A percentile compares a stretch with the other conserved stretches of the same genome.
Conservation (phyloP, 2,888 invertebrate genomes). For the Yponomeuta plumbellus region DNA sequence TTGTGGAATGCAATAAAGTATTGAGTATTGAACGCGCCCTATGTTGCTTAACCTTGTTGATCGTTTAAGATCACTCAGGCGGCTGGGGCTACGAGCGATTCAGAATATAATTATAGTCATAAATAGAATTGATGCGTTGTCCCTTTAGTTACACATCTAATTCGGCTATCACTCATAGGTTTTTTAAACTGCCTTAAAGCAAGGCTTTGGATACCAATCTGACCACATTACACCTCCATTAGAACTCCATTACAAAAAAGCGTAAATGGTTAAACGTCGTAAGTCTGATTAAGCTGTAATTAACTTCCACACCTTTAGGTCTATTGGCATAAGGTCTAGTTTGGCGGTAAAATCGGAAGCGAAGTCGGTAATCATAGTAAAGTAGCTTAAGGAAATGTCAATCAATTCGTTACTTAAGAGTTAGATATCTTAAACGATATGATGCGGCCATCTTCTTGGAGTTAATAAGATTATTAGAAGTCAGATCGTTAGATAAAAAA, state of each 20-base stretch:
- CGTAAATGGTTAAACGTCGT: not conserved
- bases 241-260: conserved; percentile 10
- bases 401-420: conserved; percentile 16
- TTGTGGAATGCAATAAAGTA: too few species aligned
- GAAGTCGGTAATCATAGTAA: conserved; percentile 5
- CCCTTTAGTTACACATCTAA: not conserved
- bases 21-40: too few species aligned
- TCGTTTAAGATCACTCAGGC: too few species aligned
- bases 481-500: not conserved
- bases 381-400: conserved; percentile 21
- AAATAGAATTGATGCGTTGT: too few species aligned
- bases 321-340: not conserved
- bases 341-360: not conserved
- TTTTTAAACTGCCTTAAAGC: not conserved
- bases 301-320: not conserved
- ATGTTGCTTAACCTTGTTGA: too few species aligned
- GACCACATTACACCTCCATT: conserved; percentile 6
- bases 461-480: conserved; percentile 12
- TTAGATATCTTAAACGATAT: conserved; percentile 1
- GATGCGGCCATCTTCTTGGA: conserved; percentile 7
- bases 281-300: not conserved
- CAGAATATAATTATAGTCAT: too few species aligned
- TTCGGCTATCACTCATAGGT: not conserved
- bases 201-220: not conserved
- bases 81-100: too few species aligned